Evolutionary conservation across 2,113 vertebrate genomes (phyloP), one percentile per base, ranked within the genome.

Genomic region (Pogonocichla stellata): DNA sequence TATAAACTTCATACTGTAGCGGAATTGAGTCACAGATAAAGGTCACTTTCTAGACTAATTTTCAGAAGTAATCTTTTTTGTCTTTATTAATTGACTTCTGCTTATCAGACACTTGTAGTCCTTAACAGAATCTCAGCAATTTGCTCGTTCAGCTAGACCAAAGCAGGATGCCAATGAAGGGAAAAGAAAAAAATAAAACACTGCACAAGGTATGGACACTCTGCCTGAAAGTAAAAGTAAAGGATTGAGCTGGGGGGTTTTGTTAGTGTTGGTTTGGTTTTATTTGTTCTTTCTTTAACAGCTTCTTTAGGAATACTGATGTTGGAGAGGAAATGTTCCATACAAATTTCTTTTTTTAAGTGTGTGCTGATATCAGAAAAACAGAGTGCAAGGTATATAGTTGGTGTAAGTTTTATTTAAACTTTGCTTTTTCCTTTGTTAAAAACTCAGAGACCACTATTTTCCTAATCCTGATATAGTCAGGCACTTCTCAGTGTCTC

Each of bases 61-160:
- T 80, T 19, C 42, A 80, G 56, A 74, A 88, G 12, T 61, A 28
- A 57, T 45, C 12, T 8, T 67, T 19, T 16, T 29, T 29, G 82
- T 54, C 28, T n/a, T 91, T 80, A 16, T 74, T 79, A 33, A 15
- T 62, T 77, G 45, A 11, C 29, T 69, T 77, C 12, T 65, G 4
- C 51, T 50, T 66, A 12, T 3, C 16, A 88, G 42, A 36, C 40
- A 62, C 33, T 56, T 96, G 40, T 45, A 67, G 71, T 96, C 98
- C 98, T 98, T 98, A 98, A 98, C 91, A 91, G 43, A 86, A 64
- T 58, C 45, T 54, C 97, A 99, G 99, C 99, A 99, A 92, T 99
- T 99, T 96, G 99, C 99, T 94, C 98, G 99, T 96, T 99, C 99
- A 61, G 99, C 99, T 86, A 98, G 99, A 97, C 99, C 99, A 57